Conservation (phyloP, 2,888 invertebrate genomes). For the Pammene fasciana region DNA sequence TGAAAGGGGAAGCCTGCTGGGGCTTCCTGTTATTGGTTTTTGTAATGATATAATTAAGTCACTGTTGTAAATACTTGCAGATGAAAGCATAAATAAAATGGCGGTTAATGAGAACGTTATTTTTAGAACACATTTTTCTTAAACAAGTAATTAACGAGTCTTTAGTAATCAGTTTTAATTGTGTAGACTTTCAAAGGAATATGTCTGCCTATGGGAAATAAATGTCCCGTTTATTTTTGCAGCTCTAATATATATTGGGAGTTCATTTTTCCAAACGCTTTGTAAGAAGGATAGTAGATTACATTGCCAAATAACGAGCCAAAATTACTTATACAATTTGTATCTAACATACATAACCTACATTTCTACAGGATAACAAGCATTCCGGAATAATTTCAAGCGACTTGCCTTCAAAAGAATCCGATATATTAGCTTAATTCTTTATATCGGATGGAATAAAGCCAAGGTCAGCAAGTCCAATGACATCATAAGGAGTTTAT, state of each 20-base stretch:
- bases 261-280: too few species aligned
- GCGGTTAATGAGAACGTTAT: not conserved
- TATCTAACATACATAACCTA: not conserved
- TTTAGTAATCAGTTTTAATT: too few species aligned
- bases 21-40: not conserved
- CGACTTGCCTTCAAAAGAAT: slow-evolving; percentile 16
- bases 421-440: slow-evolving; percentile 36
- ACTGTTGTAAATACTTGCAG: too few species aligned
- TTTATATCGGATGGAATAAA: slow-evolving; percentile 39
- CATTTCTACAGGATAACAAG: slow-evolving; percentile 14
- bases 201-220: too few species aligned
- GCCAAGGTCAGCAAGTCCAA: slow-evolving; percentile 36
- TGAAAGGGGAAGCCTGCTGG: not conserved
- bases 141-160: too few species aligned
- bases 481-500: slow-evolving; percentile 40
- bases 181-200: too few species aligned
- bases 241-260: too few species aligned
- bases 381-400: slow-evolving; percentile 16
- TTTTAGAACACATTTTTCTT: too few species aligned
- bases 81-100: not conserved
- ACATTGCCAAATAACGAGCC: too few species aligned
- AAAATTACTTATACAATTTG: too few species aligned
- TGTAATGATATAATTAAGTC: not conserved
- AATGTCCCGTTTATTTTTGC: too few species aligned
- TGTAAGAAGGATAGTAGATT: too few species aligned